These are phyloP conservation scores for Laspeyria flexula DNA, from an alignment of 2,888 invertebrate species.

Conservation along the genomic window DNA sequence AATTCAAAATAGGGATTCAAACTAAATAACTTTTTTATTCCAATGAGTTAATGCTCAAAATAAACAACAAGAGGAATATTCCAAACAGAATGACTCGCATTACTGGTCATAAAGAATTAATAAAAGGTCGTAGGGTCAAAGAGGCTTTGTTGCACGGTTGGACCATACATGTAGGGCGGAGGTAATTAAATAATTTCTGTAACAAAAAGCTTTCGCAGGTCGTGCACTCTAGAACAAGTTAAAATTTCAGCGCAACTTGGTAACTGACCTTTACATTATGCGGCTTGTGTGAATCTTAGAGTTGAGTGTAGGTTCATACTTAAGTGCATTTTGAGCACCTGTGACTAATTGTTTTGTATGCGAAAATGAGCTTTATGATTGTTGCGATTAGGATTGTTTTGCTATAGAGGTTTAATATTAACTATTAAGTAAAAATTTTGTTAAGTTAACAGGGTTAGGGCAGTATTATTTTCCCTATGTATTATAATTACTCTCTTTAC, in stretches of 20 bases:
- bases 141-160: constrained; percentile 48
- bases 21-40: too few relatives aligned
- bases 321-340: background rate
- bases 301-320: background rate
- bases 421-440: too few relatives aligned
- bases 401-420: background rate
- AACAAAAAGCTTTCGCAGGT: constrained; percentile 46
- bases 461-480: too few relatives aligned
- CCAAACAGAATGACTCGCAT: constrained; percentile 6
- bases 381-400: background rate
- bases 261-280: constrained; percentile 28
- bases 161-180: background rate
- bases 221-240: constrained; percentile 49
- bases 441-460: too few relatives aligned
- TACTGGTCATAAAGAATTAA: constrained; percentile 47
- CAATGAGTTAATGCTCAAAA: too few relatives aligned
- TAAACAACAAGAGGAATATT: background rate
- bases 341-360: background rate
- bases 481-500: too few relatives aligned
- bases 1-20: too few relatives aligned
- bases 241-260: constrained; percentile 46
- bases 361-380: too few relatives aligned
- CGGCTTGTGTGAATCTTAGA: constrained; percentile 2
- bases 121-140: constrained; percentile 40
- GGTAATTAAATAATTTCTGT: constrained; percentile 54